Evolutionary conservation across 2,888 invertebrate species (phyloP), one percentile per base, ranked within the genome.

Genomic region (Agriopis marginaria): DNA sequence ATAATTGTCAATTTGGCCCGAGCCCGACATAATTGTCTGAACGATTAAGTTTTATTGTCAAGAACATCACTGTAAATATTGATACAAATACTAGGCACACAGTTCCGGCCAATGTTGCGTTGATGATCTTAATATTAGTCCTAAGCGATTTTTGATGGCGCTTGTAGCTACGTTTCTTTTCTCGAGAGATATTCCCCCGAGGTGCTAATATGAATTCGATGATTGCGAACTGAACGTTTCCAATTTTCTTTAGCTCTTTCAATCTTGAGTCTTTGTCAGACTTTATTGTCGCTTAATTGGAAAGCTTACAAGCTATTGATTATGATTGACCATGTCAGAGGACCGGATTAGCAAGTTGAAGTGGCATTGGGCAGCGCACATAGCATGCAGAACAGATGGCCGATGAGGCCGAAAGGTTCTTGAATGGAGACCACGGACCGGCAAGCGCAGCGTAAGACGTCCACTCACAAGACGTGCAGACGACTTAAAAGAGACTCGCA

Each of bases 91-190:
- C 80, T 81, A 32, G 32, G 82, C 82, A 75, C 80, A 75, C 80
- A 75, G 74, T 79, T 79, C 72, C 68, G 79, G 77, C 76, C 73
- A 83, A 82, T 82, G 82, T 79, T 78, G 76, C 78, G 76, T 73
- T 84, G 85, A 84, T 84, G 84, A 83, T 86, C 79, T 79, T 81
- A 79, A 82, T 82, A 81, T 84, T 84, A 82, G 82, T 80, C 79
- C 79, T 91, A 90, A 92, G 86, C 88, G 89, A 85, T 88, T 88
- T 89, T 87, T 91, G 89, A 92, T 91, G 88, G 82, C 62, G 70
- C 58, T 70, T 70, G 58, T 39, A 53, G 53, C 62, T 66, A 56
- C n/a, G 51, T 47, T 55, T 60, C 50, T 64, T 60, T 65, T 54
- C 60, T 58, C 65, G 50, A 6, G n/a, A 50, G 60, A 55, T 63